phyloP scores from a whole-genome alignment of 2,888 invertebrate genomes.

The Drosophila longiperda region DNA sequence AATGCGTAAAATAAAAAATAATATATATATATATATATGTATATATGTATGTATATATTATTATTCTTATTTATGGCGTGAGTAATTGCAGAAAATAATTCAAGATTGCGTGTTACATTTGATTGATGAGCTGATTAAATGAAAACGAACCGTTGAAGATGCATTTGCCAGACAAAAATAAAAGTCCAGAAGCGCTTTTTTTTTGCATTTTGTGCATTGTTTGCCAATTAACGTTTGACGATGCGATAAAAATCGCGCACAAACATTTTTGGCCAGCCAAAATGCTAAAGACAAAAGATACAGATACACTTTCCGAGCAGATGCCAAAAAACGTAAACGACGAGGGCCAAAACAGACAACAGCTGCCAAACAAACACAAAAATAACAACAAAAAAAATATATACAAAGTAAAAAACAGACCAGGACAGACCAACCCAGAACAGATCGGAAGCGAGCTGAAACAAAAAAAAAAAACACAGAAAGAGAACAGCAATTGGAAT shows the following conservation, averaged over 20 bases:
- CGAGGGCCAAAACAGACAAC: conserved; percentile 36
- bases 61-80: conserved; percentile 49
- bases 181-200: conserved; percentile 47
- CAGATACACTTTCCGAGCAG: conserved; percentile 31
- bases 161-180: neutral
- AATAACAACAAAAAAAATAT: neutral
- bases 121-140: conserved; percentile 61
- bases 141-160: neutral
- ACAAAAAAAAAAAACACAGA: neutral
- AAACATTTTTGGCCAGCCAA: conserved; percentile 53
- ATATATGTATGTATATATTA: conserved; percentile 18
- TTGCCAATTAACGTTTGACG: conserved; percentile 69
- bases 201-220: conserved; percentile 67
- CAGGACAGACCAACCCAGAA: conserved; percentile 3
- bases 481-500: conserved; percentile 70
- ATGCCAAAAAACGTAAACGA: conserved; percentile 39
- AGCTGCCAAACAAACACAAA: conserved; percentile 45
- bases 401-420: neutral
- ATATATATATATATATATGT: neutral
- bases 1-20: conserved; percentile 31
- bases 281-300: conserved; percentile 44
- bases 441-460: conserved; percentile 4
- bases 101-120: conserved; percentile 39
- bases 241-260: conserved; percentile 64
- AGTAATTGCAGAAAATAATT: conserved; percentile 56